Evolutionary conservation across 2,888 invertebrate species (phyloP), one percentile per base, ranked within the genome.

Genomic region (Napeogenes sylphis): DNA sequence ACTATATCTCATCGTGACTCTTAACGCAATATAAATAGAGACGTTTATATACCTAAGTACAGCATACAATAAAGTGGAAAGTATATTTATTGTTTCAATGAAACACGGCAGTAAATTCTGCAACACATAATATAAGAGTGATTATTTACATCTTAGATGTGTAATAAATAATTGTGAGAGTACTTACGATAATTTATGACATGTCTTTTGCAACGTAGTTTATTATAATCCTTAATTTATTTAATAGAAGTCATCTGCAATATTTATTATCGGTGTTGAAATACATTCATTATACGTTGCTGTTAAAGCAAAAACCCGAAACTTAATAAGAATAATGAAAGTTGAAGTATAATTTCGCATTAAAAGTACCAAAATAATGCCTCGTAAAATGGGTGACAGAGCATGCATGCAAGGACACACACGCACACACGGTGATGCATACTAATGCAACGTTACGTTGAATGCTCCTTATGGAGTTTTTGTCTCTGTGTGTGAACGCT

Each of bases 381-480:
- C 60, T 55, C 59, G 51, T 55, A 65, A n/a, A n/a, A n/a, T n/a
- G 62, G 53, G 60, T 62, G 64, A 66, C 64, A 64, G 59, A 51
- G 30, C 21, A 51, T 47, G 47, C 47, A 66, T 63, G 51, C 61
- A 58, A 58, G 62, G 58, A 62, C 62, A 62, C 58, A 46, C 59
- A 56, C n/a, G 33, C 54, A 55, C 54, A 55, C 56, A 10, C 10
- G 13, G 63, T 61, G 21, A 61, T 65, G 63, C 60, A 63, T 63
- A 63, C 60, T 61, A 58, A 65, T 59, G 46, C 58, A 56, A 38
- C 56, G 58, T 51, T 56, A 53, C 47, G n/a, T 59, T 61, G 63
- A 66, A 66, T 63, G 67, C 65, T 55, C 45, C 64, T 65, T 67
- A 67, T 59, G 61, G 56, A 58, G 54, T 61, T 64, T 62, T 66